phyloP scores from a whole-genome alignment of 2,888 invertebrate species.

The Pardosa pseudoannulata region DNA sequence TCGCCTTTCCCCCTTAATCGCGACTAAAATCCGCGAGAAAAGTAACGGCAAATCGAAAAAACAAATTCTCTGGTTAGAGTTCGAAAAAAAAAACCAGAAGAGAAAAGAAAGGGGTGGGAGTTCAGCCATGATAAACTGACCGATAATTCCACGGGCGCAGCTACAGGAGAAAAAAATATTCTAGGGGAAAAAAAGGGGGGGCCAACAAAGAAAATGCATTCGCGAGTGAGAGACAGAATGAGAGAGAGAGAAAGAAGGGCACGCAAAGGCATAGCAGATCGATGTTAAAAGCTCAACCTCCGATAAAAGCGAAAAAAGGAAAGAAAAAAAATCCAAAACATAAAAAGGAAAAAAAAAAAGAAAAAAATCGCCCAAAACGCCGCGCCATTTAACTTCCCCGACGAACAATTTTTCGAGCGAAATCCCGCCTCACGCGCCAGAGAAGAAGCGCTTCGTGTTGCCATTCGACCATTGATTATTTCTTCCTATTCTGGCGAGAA shows the following conservation, averaged over 20 bases:
- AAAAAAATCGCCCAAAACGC: constrained; percentile 26
- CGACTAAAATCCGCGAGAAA: constrained; percentile 8
- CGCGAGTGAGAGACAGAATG: no score
- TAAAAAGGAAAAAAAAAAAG: constrained; percentile 6
- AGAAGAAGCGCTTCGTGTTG: constrained; percentile 26
- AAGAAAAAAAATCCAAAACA: background rate
- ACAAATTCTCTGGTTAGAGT: background rate
- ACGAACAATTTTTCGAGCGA: constrained; percentile 61
- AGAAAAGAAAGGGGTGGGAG: background rate
- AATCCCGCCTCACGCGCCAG: constrained; percentile 45
- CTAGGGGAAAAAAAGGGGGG: background rate
- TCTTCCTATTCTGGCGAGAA: constrained; percentile 37
- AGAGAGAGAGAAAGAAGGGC: background rate
- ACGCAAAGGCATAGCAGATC: constrained; percentile 31
- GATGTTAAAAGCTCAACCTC: constrained; percentile 67
- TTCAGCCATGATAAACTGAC: constrained; percentile 58
- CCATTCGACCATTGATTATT: constrained; percentile 63
- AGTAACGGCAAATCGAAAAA: constrained; percentile 12
- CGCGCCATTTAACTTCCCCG: constrained; percentile 65
- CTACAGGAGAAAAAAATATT: no score
- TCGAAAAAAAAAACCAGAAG: no score
- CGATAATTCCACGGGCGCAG: constrained; percentile 51
- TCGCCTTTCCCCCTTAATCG: background rate
- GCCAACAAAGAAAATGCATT: constrained; percentile 3
- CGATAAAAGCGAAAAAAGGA: constrained; percentile 34